These are phyloP conservation scores for Hemibagrus guttatus DNA, from an alignment of 2,797 vertebrate species.

Conservation along the genomic window DNA sequence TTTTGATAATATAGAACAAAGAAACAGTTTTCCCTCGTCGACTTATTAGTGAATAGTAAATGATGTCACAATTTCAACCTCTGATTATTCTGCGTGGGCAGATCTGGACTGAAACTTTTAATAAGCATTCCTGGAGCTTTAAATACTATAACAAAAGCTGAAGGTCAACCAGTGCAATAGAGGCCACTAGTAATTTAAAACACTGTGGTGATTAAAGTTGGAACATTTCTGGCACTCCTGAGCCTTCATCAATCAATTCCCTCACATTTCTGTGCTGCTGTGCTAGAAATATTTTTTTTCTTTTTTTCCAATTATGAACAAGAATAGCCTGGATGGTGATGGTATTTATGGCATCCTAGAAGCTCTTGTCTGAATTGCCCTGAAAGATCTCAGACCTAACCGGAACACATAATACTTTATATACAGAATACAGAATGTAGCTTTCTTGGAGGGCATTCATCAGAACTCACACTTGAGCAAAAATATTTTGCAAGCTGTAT, in stretches of 20 bases:
- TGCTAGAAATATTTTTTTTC: background rate
- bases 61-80: conserved; percentile 13
- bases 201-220: background rate
- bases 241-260: conserved; percentile 4
- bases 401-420: background rate
- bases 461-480: background rate
- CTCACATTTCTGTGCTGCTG: background rate
- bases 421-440: too few species aligned
- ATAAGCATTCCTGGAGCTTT: conserved; percentile 1
- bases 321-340: background rate
- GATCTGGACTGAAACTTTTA: conserved; percentile 17
- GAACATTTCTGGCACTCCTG: background rate
- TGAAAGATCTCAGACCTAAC: background rate
- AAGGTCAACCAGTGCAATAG: background rate
- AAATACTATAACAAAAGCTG: background rate
- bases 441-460: too few species aligned
- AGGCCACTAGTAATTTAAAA: conserved; percentile 12
- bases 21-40: conserved; percentile 8
- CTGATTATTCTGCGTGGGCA: background rate
- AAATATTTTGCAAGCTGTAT: background rate
- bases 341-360: conserved; percentile 6
- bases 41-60: conserved; percentile 37
- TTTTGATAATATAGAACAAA: conserved; percentile 1
- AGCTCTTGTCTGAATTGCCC: background rate
- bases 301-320: background rate